Evolutionary conservation across 2,797 vertebrate genomes (phyloP).

Genomic region (Bovichtus variegatus): DNA sequence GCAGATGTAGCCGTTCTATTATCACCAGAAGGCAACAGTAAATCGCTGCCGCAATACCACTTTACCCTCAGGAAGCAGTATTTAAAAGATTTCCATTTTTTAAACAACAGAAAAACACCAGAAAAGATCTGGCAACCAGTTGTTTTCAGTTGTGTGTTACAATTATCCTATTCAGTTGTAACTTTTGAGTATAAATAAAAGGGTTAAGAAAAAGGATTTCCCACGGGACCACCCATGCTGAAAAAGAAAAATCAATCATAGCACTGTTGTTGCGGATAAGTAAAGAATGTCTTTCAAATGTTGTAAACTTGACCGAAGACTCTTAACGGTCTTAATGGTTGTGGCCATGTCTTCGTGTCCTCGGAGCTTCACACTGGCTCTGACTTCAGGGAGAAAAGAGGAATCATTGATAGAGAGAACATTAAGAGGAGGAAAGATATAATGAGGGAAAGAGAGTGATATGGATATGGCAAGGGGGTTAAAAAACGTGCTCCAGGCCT

Average conservation of each 20-base stretch:
- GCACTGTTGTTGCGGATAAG: conserved; percentile 15
- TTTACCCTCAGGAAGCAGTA: background rate
- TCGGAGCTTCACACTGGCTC: conserved; percentile 7
- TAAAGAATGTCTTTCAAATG: conserved; percentile 37
- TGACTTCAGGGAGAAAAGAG: conserved; percentile 11
- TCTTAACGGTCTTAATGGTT: conserved; percentile 1
- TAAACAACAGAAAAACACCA: conserved; percentile 5
- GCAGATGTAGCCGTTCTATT: conserved; percentile 44
- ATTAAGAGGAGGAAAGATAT: background rate
- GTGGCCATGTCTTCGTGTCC: conserved; percentile 8
- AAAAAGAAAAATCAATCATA: conserved; percentile 18
- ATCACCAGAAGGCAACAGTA: conserved; percentile 30
- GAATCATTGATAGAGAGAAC: conserved; percentile 11
- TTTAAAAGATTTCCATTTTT: background rate
- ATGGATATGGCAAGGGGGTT: background rate
- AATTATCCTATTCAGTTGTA: background rate
- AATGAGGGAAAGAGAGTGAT: background rate
- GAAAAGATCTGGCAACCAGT: conserved; percentile 16
- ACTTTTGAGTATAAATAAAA: conserved; percentile 17
- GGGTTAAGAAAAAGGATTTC: conserved; percentile 3
- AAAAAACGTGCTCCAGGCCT: background rate
- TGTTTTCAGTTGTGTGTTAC: conserved; percentile 5
- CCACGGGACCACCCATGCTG: conserved; percentile 17
- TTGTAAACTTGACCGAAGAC: conserved; percentile 29
- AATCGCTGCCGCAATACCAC: background rate